phyloP scores from a whole-genome alignment of 2,113 vertebrate species.

The Onychostruthus taczanowskii region DNA sequence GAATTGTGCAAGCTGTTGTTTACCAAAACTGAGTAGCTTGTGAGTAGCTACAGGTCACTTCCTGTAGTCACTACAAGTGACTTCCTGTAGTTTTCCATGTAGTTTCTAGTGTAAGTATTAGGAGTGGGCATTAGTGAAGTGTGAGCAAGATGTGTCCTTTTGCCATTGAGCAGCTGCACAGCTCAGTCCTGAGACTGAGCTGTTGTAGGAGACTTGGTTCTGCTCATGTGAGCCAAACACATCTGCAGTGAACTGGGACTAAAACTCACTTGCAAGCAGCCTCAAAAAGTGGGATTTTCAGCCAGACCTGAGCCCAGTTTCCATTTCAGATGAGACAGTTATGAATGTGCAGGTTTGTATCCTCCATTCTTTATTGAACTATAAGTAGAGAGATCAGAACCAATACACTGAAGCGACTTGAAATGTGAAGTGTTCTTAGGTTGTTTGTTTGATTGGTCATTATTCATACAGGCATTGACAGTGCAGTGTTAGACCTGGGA shows the following conservation, averaged over 20 bases:
- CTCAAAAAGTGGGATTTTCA: neutral
- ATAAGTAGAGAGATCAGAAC: neutral
- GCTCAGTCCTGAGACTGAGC: neutral
- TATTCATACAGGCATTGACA: neutral
- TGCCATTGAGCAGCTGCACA: neutral
- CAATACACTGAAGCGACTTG: neutral
- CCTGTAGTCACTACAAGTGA: neutral
- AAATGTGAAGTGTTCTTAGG: neutral
- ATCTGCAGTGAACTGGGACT: neutral
- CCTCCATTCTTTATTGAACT: neutral
- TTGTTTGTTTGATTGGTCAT: neutral
- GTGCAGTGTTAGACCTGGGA: neutral
- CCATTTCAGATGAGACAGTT: neutral
- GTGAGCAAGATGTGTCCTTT: constrained; percentile 12
- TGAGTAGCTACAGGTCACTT: neutral
- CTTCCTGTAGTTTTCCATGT: constrained; percentile 19
- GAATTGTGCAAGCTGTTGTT: constrained; percentile 9
- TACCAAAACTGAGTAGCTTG: neutral
- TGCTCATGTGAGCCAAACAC: neutral
- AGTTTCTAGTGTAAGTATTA: constrained; percentile 4
- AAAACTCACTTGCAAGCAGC: neutral
- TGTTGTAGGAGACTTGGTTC: neutral
- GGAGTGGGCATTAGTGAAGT: neutral
- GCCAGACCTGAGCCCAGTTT: neutral
- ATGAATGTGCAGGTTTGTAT: neutral